Conservation (phyloP, 2,888 invertebrate genomes). For the Aproaerema taeniolella region DNA sequence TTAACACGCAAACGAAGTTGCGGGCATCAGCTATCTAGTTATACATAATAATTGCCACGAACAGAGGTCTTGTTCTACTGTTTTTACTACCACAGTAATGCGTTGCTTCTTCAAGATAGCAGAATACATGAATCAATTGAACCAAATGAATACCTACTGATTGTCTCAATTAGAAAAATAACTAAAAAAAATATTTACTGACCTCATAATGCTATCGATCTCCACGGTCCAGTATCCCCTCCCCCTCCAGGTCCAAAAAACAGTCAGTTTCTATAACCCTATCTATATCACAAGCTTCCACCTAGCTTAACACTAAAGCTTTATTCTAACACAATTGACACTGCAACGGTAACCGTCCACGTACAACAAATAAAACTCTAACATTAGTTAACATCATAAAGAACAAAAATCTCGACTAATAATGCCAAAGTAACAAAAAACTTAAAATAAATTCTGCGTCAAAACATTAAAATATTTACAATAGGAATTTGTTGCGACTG, state of each 20-base stretch:
- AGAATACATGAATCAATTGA: no score
- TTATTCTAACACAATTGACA: conserved; percentile 68
- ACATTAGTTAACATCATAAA: conserved; percentile 70
- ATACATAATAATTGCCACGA: no score
- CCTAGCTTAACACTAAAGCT: conserved; percentile 71
- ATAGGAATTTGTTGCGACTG: conserved; percentile 26
- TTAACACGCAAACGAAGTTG: no score
- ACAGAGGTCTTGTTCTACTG: no score
- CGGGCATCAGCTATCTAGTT: no score
- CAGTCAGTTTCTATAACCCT: conserved; percentile 42
- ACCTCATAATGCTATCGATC: conserved; percentile 33
- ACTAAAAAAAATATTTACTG: no score
- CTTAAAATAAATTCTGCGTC: conserved; percentile 38
- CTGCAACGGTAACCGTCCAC: conserved; percentile 63
- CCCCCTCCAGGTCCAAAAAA: conserved; percentile 48
- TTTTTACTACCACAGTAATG: no score
- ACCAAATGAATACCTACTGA: no score
- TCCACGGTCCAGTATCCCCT: conserved; percentile 28
- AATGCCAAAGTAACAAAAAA: conserved; percentile 46
- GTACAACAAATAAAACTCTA: conserved; percentile 70
- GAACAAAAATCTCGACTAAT: conserved; percentile 61
- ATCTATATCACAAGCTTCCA: conserved; percentile 74
- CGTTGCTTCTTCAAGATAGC: no score
- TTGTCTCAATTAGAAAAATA: no score
- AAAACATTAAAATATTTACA: conserved; percentile 42